Base-by-base conservation (phyloP, 2,888 invertebrate species). In the Odontocerum albicorne region DNA sequence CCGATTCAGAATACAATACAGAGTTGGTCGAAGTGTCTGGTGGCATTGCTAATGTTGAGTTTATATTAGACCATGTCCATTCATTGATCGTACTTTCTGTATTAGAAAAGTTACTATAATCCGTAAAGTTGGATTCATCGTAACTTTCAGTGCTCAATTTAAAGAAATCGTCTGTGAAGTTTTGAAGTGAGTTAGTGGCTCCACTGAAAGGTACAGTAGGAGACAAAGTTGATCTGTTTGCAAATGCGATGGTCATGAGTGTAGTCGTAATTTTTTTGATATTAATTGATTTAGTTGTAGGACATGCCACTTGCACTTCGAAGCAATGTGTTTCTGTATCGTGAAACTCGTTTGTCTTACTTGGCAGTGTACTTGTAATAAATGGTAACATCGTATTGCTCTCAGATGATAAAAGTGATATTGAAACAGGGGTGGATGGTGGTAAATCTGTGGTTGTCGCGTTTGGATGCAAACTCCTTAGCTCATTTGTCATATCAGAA, bases 401-500 rank as follows among this genome's bases (percentile, higher is more conserved):
- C n/a, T n/a, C n/a, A n/a, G n/a, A n/a, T n/a, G n/a, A n/a, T n/a
- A n/a, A n/a, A n/a, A n/a, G n/a, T n/a, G n/a, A n/a, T n/a, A n/a
- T n/a, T n/a, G 12, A 3, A 13, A 16, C 38, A 4, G 19, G 15
- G 16, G 22, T 19, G 12, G 46, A 36, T 16, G 49, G 40, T 44
- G 55, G 51, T 40, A 35, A 16, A 4, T 50, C 40, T n/a, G 55
- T 40, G 4, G 59, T 57, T 17, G 62, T 62, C 53, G 62, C 63
- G 60, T 77, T 72, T 60, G 82, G 72, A 67, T 84, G 79, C 59
- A 87, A 67, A 56, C 70, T 65, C 65, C 79, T 70, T 32, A 85
- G 68, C 62, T 86, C 76, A 62, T 69, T 68, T 58, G 82, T 81
- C 87, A 92, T 93, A 39, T 82, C 83, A 64, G 82, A 81, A 60